phyloP scores from a whole-genome alignment of 1,140 invertebrate genomes.

The Arion vulgaris region DNA sequence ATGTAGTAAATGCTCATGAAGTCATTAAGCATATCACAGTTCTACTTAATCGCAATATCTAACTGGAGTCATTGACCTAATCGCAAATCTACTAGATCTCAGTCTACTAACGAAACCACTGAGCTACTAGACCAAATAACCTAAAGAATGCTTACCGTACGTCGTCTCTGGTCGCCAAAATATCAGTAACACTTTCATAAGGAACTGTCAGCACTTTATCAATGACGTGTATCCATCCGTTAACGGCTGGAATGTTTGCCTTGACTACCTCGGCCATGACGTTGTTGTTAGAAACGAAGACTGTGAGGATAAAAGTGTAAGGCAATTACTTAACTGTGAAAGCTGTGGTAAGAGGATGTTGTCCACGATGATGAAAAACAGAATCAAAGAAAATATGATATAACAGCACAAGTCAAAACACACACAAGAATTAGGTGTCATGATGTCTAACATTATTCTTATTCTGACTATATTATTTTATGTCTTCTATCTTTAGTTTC shows the following conservation, averaged over 20 bases:
- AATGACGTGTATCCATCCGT: constrained; percentile 78
- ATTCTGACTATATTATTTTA: too few relatives aligned
- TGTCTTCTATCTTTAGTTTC: too few relatives aligned
- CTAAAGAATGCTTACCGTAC: constrained; percentile 43
- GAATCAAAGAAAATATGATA: background rate
- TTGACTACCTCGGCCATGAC: constrained; percentile 69
- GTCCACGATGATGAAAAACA: background rate
- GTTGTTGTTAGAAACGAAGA: constrained; percentile 60
- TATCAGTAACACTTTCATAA: constrained; percentile 55
- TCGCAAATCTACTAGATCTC: too few relatives aligned
- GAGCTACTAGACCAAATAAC: too few relatives aligned
- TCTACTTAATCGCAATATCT: too few relatives aligned
- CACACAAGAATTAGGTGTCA: too few relatives aligned
- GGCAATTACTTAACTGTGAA: constrained; percentile 3
- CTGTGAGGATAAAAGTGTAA: constrained; percentile 39
- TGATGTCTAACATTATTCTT: too few relatives aligned
- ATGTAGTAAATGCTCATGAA: too few relatives aligned
- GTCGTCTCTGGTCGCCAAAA: constrained; percentile 45
- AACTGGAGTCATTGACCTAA: too few relatives aligned
- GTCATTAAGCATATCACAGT: too few relatives aligned
- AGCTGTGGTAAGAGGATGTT: background rate
- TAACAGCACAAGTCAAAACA: background rate
- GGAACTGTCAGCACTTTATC: constrained; percentile 73
- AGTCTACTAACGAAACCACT: too few relatives aligned
- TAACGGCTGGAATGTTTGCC: constrained; percentile 76